A percentile compares a stretch with the other conserved stretches of the same genome.
Conservation (phyloP, 2,113 vertebrate genomes). For the Dolichallabes microphthalmus region DNA sequence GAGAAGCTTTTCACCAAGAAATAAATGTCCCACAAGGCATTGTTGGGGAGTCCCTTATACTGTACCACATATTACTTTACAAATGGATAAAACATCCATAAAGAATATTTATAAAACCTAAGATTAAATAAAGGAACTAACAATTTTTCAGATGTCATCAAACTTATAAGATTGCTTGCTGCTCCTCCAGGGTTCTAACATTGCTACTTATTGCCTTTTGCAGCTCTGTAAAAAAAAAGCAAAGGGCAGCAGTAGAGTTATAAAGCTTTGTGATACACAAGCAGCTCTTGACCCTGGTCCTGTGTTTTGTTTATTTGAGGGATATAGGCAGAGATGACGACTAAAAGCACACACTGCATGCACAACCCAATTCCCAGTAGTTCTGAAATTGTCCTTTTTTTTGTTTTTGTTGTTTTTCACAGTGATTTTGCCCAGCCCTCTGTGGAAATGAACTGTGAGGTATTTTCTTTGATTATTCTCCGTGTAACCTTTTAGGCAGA, state of each 20-base stretch:
- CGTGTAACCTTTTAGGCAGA: constrained; percentile 42
- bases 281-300: constrained; percentile 4
- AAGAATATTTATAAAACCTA: background rate
- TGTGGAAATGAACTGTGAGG: constrained; percentile 24
- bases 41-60: constrained; percentile 11
- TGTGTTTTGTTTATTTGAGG: constrained; percentile 8
- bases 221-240: background rate
- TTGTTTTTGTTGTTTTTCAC: background rate
- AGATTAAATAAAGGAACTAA: background rate
- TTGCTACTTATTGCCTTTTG: background rate
- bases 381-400: constrained; percentile 11
- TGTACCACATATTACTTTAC: constrained; percentile 2
- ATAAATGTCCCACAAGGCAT: constrained; percentile 26
- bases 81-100: background rate
- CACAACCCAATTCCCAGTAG: background rate
- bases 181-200: background rate
- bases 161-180: background rate
- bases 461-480: constrained; percentile 38
- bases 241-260: constrained; percentile 21
- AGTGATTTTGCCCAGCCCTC: constrained; percentile 7
- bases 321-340: constrained; percentile 16
- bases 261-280: constrained; percentile 11
- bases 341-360: background rate
- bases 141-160: background rate
- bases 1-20: constrained; percentile 29